Base-by-base conservation (phyloP, 2,797 vertebrate genomes). In the Bufotes viridis region DNA sequence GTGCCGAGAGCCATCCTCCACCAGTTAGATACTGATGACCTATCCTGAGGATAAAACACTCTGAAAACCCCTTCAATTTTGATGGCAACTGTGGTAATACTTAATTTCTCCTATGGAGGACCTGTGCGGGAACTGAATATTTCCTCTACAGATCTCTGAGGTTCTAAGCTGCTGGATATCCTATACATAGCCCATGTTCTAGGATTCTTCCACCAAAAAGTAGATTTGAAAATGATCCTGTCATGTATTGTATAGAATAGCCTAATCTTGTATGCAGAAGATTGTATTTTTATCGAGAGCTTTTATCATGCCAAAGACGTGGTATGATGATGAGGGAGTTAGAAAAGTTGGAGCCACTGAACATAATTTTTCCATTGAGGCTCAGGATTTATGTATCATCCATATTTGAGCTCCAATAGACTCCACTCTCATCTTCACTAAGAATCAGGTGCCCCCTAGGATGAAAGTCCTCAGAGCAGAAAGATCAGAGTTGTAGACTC, bases 401-500 rank as follows among this genome's bases (percentile, higher is more conserved):
- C 55, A n/a, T 55, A 24, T n/a, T 0, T 20, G 12, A 13, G 20
- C 7, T 51, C 4, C 9, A 55, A 24, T 53, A 12, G 74, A 12
- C 74, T 53, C 49, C 11, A 7, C 18, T 22, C 72, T 49, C 18
- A 20, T 20, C 10, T 51, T 78, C 6, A 15, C 20, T 7, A 55
- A 78, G 75, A 22, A n/a, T 78, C n/a, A 55, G 75, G 75, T 51
- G 75, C 75, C 75, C 75, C 75, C 75, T 78, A 78, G 75, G 51
- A 53, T 55, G 57, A 61, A 34, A 22, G 78, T 58, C 53, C 34
- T 57, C 55, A 58, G 57, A 60, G 11, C 20, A 12, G 34, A 34
- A 6, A 42, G 70, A 72, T 70, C 69, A 70, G 26, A 1, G 15
- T 76, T 49, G 70, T 74, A 49, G 34, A 74, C 70, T 42, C 69